Percentiles rank a stretch among this genome's conserved stretches.
phyloP scores from a whole-genome alignment of 2,113 vertebrate genomes.

The Sinocyclocheilus grahami region DNA sequence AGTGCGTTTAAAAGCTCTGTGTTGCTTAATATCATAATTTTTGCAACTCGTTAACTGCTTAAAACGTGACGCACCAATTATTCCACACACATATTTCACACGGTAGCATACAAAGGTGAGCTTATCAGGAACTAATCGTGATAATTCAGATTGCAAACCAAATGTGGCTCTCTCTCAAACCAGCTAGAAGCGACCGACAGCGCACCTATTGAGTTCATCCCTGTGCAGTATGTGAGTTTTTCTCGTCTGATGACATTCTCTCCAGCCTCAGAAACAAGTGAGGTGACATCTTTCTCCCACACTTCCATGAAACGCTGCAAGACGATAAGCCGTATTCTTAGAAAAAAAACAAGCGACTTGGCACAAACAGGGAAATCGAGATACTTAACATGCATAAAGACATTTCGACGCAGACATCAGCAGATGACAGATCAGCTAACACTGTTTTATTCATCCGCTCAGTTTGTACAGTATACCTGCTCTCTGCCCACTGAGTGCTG shows the following conservation, averaged over 20 bases:
- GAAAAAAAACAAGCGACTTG: slow-evolving; percentile 46
- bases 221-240: slow-evolving; percentile 1
- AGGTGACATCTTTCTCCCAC: slow-evolving; percentile 38
- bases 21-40: slow-evolving; percentile 66
- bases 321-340: too few species aligned
- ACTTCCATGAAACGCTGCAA: neutral
- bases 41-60: neutral
- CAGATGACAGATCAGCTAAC: slow-evolving; percentile 81
- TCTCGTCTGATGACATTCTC: neutral
- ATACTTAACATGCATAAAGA: slow-evolving; percentile 67
- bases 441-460: slow-evolving; percentile 82
- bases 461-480: slow-evolving; percentile 76
- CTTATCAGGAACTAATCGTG: neutral
- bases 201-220: slow-evolving; percentile 22
- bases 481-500: slow-evolving; percentile 77
- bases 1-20: slow-evolving; percentile 61
- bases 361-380: slow-evolving; percentile 46
- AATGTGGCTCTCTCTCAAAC: neutral
- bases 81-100: neutral
- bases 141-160: slow-evolving; percentile 17
- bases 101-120: neutral
- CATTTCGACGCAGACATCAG: slow-evolving; percentile 75
- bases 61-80: slow-evolving; percentile 2
- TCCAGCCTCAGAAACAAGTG: slow-evolving; percentile 21
- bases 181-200: neutral